Base-by-base conservation (phyloP, 2,888 invertebrate species). In the Platycnemis pennipes region DNA sequence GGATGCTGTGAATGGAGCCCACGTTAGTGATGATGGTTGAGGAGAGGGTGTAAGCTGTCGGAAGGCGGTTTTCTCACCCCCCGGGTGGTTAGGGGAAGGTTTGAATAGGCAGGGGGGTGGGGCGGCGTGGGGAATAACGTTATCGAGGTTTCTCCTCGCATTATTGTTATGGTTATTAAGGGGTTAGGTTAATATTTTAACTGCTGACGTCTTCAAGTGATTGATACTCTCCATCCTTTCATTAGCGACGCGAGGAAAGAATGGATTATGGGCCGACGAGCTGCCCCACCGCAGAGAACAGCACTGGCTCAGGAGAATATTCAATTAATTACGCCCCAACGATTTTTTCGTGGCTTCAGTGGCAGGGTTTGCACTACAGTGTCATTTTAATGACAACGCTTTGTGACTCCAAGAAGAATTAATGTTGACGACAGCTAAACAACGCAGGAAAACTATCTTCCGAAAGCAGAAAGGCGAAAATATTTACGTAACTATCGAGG, bases 131-230 rank as follows among this genome's bases (percentile, higher is more conserved):
- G 63, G 37, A 37, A 77, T 77, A 37, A 77, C 0, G 77, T 77
- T 37, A 37, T 11, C 37, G 77, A 16, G 77, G 77, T 5, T 37
- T 31, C 26, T 63, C n/a, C 5, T n/a, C 22, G 26, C 77, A n/a
- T 77, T 77, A 77, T 77, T 77, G 77, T 77, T 77, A 77, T 77
- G 77, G 77, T 77, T 77, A 77, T 77, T 77, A 77, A 77, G 77
- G 77, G 77, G 37, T 77, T 77, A 77, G 77, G 77, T 77, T 77
- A 37, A 77, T 77, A 77, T 77, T 77, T 77, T 77, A 77, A 77
- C 77, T 77, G 77, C 31, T 77, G 77, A 77, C 77, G 77, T 77
- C 31, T 77, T 77, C 77, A 77, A 77, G 77, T 77, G 77, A 77
- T 77, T 77, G 77, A 77, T 77, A 77, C 77, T 77, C 77, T 37